A percentile compares a stretch with the other conserved stretches of the same genome.
Evolutionary conservation across 1,140 invertebrate genomes (phyloP).

Genomic region (Charaxes varanes): DNA sequence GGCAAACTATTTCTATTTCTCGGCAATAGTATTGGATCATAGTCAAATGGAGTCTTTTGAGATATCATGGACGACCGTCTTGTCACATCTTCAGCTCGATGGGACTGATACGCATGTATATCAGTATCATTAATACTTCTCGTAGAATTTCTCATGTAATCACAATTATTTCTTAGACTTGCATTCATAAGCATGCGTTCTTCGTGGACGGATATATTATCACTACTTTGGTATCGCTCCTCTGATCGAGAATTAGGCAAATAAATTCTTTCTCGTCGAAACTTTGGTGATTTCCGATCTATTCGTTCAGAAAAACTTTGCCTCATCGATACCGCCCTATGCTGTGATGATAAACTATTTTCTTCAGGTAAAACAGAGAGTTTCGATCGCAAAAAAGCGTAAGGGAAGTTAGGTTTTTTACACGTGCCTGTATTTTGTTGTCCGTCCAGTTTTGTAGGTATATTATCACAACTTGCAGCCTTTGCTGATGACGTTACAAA

Average conservation of each 20-base stretch:
- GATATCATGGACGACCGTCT: constrained; percentile 64
- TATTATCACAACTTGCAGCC: constrained; percentile 79
- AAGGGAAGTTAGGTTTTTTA: constrained; percentile 82
- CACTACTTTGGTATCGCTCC: constrained; percentile 68
- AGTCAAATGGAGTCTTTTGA: constrained; percentile 54
- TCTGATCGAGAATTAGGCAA: constrained; percentile 56
- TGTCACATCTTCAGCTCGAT: constrained; percentile 40
- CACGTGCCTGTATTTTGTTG: constrained; percentile 50
- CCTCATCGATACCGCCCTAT: constrained; percentile 54
- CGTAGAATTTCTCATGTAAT: constrained; percentile 58
- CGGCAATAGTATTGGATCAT: constrained; percentile 62
- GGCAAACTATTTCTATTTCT: constrained; percentile 68
- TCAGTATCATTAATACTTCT: constrained; percentile 61
- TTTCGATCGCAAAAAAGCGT: constrained; percentile 85
- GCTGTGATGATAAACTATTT: constrained; percentile 74
- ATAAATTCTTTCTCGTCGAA: constrained; percentile 59
- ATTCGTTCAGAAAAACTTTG: constrained; percentile 71
- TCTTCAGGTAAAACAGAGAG: constrained; percentile 85
- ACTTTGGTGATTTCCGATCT: constrained; percentile 65
- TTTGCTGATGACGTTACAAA: constrained; percentile 72
- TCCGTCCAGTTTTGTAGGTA: constrained; percentile 68
- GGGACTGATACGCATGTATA: constrained; percentile 32
- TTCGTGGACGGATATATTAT: constrained; percentile 65
- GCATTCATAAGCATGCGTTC: constrained; percentile 50
- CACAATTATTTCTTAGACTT: constrained; percentile 49